These are phyloP conservation scores for Chauna torquata DNA, from an alignment of 2,113 vertebrate genomes.

Conservation along the genomic window DNA sequence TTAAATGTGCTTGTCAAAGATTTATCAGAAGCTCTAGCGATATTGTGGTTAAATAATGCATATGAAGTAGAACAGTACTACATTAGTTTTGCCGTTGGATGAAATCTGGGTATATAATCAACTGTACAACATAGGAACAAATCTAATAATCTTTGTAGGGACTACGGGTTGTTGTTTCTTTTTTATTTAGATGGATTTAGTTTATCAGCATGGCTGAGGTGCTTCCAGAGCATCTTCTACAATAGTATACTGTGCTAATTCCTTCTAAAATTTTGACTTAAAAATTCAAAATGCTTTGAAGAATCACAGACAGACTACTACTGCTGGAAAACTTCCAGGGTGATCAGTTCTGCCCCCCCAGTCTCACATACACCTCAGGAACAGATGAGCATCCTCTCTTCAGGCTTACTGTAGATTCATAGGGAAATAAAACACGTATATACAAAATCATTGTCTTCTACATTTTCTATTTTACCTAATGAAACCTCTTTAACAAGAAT, in stretches of 20 bases:
- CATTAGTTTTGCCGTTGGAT: neutral
- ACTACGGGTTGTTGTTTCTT: neutral
- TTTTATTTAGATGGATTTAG: neutral
- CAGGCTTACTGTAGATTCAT: neutral
- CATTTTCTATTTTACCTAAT: neutral
- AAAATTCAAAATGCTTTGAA: neutral
- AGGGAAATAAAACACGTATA: neutral
- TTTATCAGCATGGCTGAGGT: neutral
- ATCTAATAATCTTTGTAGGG: neutral
- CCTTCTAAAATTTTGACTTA: neutral
- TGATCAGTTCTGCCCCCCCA: neutral
- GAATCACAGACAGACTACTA: neutral
- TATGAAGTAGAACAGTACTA: neutral
- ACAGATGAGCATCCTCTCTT: neutral
- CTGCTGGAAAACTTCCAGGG: neutral
- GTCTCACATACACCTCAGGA: neutral
- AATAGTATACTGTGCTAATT: neutral
- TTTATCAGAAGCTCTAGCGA: neutral
- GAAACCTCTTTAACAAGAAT: neutral
- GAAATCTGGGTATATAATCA: neutral
- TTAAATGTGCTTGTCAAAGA: neutral
- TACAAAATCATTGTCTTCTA: neutral
- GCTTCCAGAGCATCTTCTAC: neutral
- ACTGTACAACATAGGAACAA: neutral
- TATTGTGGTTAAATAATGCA: neutral